Conservation (phyloP, 2,113 vertebrate species). For the Urocynchramus pylzowi region DNA sequence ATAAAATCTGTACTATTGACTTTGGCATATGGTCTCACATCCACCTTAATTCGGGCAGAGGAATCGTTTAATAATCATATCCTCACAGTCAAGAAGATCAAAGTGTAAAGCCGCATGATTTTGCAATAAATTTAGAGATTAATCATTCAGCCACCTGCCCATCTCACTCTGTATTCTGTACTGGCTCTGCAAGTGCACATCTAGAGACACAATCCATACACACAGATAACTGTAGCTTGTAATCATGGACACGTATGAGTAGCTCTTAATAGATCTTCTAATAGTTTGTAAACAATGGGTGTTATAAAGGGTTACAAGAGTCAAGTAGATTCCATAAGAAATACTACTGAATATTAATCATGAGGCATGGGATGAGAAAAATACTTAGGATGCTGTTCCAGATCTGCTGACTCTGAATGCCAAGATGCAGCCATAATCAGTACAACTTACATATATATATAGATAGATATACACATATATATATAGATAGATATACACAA, state of each 20-base stretch:
- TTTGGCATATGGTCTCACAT: background rate
- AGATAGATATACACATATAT: too few relatives aligned
- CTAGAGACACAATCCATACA: background rate
- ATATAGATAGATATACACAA: too few relatives aligned
- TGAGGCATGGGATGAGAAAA: background rate
- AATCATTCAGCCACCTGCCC: background rate
- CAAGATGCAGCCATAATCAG: background rate
- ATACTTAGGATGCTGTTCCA: background rate
- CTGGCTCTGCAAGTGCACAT: background rate
- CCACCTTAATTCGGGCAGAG: background rate
- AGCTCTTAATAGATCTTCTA: background rate
- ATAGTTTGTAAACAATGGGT: background rate
- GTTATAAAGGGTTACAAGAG: background rate
- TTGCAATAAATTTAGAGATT: background rate
- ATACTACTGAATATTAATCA: background rate
- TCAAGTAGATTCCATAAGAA: background rate
- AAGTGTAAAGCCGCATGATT: background rate
- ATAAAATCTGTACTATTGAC: background rate
- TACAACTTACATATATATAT: background rate
- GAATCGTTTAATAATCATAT: background rate
- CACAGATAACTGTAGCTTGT: background rate
- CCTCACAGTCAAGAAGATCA: background rate
- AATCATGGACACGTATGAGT: background rate
- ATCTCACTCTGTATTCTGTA: background rate
- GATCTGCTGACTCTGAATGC: background rate